Base-by-base conservation (phyloP, 2,797 vertebrate species). In the Botia almorhae region DNA sequence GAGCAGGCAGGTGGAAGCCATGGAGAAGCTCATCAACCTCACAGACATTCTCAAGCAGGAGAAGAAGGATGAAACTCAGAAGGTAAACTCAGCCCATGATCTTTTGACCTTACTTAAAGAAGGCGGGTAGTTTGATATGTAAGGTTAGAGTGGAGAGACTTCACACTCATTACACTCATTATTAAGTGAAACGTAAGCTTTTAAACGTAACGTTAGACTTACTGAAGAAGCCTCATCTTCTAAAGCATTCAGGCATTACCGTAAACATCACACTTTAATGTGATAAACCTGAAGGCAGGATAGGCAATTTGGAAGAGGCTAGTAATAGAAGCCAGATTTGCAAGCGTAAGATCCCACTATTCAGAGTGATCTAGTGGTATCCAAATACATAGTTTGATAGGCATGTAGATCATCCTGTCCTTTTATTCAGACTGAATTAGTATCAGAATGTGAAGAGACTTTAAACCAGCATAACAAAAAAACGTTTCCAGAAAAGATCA, bases 31-130 rank as follows among this genome's bases (percentile, higher is more conserved):
- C 85, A 99, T 99, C 83, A 98, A 99, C 91, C 95, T 99, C 89
- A 99, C 97, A 2, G 97, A 99, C 92, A 98, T 99, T 85, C 97
- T 98, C 55, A 99, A 99, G 86, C 97, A 99, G 89, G 97, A 99
- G 87, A 99, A 99, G 87, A 99, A 98, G 87, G 97, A 99, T 92
- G 97, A 99, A 88, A 98, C 97, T 0, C 97, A 98, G 87, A 99
- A 98, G 96, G 97, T 98, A 90, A 63, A 65, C 23, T 36, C 7
- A 21, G n/a, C 68, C 58, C 46, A 29, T 64, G 56, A 76, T 29
- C 46, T 64, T 73, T n/a, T 69, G 23, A 43, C 36, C 69, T 73
- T 21, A 48, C 3, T 36, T 36, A 1, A 63, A 61, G 39, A 23
- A 51, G 51, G 43, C 39, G 21, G 58, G 1, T 36, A 33, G 14